These are phyloP conservation scores for Cecropterus lyciades DNA, from an alignment of 1,140 invertebrate species.

Conservation along the genomic window DNA sequence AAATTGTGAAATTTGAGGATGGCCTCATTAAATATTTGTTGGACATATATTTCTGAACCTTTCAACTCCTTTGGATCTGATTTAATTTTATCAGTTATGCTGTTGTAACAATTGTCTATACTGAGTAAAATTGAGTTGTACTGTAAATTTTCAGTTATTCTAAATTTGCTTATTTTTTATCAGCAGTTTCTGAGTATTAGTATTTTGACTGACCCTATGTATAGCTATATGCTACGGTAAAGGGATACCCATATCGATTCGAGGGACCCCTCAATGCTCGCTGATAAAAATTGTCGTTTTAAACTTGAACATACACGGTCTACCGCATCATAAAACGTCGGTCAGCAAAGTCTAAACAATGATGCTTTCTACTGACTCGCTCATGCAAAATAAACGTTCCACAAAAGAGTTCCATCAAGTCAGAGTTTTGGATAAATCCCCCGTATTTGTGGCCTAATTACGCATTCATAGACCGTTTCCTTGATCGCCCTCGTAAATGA, in stretches of 20 bases:
- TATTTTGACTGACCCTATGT: constrained; percentile 16
- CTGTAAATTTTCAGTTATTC: too few species aligned
- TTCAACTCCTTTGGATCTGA: constrained; percentile 9
- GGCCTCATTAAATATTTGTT: constrained; percentile 42
- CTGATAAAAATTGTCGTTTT: constrained; percentile 73
- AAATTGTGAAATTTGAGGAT: constrained; percentile 45
- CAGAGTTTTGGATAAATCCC: constrained; percentile 46
- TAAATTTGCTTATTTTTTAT: too few species aligned
- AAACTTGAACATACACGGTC: constrained; percentile 62
- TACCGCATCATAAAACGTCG: constrained; percentile 63
- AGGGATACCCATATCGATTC: constrained; percentile 47
- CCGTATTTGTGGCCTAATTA: constrained; percentile 62
- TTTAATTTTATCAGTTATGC: too few species aligned
- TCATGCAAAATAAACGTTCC: constrained; percentile 67
- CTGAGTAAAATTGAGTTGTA: too few species aligned
- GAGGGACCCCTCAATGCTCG: constrained; percentile 41
- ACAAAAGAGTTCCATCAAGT: constrained; percentile 53
- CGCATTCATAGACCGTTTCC: constrained; percentile 68
- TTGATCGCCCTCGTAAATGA: constrained; percentile 76
- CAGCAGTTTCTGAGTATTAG: not conserved
- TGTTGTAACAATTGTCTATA: too few species aligned
- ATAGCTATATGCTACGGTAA: constrained; percentile 25
- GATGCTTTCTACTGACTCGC: constrained; percentile 61
- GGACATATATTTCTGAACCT: constrained; percentile 23
- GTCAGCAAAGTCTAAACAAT: constrained; percentile 62